phyloP scores from a whole-genome alignment of 2,888 invertebrate species.

The Drosophila melanocephala region DNA sequence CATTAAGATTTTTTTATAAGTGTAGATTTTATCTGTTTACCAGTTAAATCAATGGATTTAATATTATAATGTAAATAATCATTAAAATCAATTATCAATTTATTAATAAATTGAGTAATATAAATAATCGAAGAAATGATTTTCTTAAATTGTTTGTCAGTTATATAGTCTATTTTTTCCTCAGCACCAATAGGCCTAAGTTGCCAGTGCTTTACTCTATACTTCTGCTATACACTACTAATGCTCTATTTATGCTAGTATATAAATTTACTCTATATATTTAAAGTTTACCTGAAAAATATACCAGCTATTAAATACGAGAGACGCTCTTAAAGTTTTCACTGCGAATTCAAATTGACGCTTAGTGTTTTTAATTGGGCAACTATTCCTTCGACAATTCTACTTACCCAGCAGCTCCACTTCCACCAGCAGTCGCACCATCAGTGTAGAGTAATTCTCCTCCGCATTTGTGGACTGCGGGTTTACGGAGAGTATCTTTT shows the following conservation, averaged over 20 bases:
- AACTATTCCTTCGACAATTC: background rate
- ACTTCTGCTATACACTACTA: background rate
- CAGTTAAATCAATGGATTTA: background rate
- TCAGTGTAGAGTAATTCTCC: conserved; percentile 79
- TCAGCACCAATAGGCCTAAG: background rate
- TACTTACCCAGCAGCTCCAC: conserved; percentile 74
- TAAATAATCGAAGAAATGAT: background rate
- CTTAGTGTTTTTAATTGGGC: background rate
- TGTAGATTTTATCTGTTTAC: background rate
- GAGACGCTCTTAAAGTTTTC: background rate
- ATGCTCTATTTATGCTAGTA: background rate
- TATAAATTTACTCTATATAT: background rate
- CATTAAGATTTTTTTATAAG: no score
- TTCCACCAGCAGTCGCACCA: conserved; percentile 76
- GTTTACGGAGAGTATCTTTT: conserved; percentile 59
- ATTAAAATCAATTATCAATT: background rate
- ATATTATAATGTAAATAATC: background rate
- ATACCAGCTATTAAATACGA: background rate
- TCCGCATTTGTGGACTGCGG: conserved; percentile 52
- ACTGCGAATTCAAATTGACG: background rate
- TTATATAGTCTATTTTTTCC: background rate
- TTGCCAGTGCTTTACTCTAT: background rate
- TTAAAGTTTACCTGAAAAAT: background rate
- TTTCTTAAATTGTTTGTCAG: background rate
- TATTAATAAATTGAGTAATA: background rate